A percentile compares a stretch with the other conserved stretches of the same genome.
phyloP scores from a whole-genome alignment of 2,797 vertebrate species.

The Dipus sagitta region DNA sequence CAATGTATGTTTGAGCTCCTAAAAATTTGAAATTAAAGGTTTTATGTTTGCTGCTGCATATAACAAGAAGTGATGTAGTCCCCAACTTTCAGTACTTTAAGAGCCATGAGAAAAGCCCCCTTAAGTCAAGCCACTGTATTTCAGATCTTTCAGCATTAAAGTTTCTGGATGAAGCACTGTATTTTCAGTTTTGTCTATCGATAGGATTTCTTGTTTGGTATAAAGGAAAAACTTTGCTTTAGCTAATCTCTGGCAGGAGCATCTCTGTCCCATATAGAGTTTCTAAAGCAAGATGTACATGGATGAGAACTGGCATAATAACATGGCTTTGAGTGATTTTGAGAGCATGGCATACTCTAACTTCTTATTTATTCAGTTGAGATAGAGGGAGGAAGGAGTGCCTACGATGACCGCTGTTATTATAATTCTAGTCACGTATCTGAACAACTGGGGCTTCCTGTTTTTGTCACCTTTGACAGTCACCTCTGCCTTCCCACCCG shows the following conservation, averaged over 20 bases:
- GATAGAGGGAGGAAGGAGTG: neutral
- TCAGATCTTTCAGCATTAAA: neutral
- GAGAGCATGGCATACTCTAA: neutral
- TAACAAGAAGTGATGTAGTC: neutral
- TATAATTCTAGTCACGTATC: slow-evolving; percentile 44
- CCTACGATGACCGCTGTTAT: neutral
- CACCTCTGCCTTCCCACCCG: slow-evolving; percentile 82
- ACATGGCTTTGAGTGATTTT: slow-evolving; percentile 37
- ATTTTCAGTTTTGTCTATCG: neutral
- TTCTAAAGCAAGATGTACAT: slow-evolving; percentile 2
- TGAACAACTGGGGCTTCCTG: slow-evolving; percentile 83
- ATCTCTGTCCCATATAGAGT: neutral
- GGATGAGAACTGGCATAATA: slow-evolving; percentile 9
- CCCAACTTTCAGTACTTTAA: neutral
- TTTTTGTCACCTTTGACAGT: slow-evolving; percentile 83
- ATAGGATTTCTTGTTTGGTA: neutral
- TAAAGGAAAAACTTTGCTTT: neutral
- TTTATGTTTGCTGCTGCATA: neutral
- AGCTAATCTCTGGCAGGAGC: neutral
- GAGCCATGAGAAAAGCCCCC: neutral
- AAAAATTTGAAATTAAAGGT: neutral
- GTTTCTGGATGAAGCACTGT: neutral
- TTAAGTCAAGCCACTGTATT: neutral
- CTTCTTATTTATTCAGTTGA: slow-evolving; percentile 64
- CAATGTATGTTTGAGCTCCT: neutral